A percentile compares a stretch with the other conserved stretches of the same genome.
Conservation (phyloP, 1,140 invertebrate species). For the Ylistrum balloti region DNA sequence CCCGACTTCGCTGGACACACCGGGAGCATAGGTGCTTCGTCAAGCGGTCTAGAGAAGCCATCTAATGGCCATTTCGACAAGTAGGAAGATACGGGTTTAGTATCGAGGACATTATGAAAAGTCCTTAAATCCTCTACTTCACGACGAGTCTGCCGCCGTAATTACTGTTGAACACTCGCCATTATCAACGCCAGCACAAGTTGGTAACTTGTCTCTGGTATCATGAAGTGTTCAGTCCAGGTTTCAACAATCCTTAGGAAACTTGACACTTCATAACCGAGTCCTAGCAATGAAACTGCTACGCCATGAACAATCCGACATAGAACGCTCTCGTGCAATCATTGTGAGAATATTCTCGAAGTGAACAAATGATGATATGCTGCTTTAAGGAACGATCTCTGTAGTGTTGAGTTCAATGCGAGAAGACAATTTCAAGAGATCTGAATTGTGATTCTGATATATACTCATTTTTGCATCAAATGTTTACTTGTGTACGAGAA, state of each 20-base stretch:
- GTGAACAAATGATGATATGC: background rate
- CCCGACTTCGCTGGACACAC: background rate
- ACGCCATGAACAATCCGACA: background rate
- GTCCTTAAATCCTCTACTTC: background rate
- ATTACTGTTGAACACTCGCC: background rate
- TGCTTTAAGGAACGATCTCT: slow-evolving; percentile 26
- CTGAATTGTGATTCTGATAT: slow-evolving; percentile 34
- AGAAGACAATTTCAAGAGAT: background rate
- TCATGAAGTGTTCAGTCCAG: background rate
- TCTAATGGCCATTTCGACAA: background rate
- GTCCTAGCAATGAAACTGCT: background rate
- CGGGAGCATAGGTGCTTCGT: background rate
- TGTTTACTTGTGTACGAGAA: background rate
- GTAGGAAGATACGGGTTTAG: slow-evolving; percentile 4
- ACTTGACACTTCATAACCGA: background rate
- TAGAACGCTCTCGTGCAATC: background rate
- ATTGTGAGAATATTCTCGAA: background rate
- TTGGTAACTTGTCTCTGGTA: background rate
- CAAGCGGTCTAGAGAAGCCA: background rate
- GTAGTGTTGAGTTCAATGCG: background rate
- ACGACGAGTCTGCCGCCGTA: background rate
- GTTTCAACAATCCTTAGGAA: background rate
- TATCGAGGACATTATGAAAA: background rate
- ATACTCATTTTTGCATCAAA: background rate
- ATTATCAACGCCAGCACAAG: background rate